These are phyloP conservation scores for Ondatra zibethicus DNA, from an alignment of 2,113 vertebrate genomes.

Conservation along the genomic window DNA sequence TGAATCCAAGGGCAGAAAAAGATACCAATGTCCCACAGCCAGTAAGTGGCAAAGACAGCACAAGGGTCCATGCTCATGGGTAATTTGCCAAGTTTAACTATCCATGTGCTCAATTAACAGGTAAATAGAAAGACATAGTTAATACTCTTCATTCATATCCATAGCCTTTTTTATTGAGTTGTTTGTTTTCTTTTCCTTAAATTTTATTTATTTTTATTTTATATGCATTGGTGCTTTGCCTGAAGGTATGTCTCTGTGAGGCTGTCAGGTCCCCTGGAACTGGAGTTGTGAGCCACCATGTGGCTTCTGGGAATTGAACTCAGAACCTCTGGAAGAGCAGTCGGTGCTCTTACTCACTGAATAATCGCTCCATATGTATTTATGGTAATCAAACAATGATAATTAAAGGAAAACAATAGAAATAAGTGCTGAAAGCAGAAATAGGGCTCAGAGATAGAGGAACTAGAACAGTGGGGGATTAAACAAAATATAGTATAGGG, in stretches of 20 bases:
- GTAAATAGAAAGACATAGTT: not conserved
- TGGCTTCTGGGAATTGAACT: too few species aligned
- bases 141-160: not conserved
- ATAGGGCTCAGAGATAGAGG: not conserved
- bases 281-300: too few species aligned
- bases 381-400: not conserved
- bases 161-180: not conserved
- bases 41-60: not conserved
- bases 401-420: not conserved
- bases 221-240: too few species aligned
- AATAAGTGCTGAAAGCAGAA: not conserved
- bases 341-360: too few species aligned
- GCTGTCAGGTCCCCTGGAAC: too few species aligned
- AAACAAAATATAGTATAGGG: not conserved
- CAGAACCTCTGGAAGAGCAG: too few species aligned
- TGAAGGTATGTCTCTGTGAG: too few species aligned
- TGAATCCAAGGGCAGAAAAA: not conserved
- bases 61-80: not conserved
- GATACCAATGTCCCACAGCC: not conserved
- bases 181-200: not conserved
- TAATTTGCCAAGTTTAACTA: not conserved
- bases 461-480: not conserved
- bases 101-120: not conserved
- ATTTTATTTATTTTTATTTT: too few species aligned
- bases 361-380: too few species aligned